A percentile compares a stretch with the other conserved stretches of the same genome.
Evolutionary conservation across 2,888 invertebrate species (phyloP).

Genomic region (Polyommatus iphigenia): DNA sequence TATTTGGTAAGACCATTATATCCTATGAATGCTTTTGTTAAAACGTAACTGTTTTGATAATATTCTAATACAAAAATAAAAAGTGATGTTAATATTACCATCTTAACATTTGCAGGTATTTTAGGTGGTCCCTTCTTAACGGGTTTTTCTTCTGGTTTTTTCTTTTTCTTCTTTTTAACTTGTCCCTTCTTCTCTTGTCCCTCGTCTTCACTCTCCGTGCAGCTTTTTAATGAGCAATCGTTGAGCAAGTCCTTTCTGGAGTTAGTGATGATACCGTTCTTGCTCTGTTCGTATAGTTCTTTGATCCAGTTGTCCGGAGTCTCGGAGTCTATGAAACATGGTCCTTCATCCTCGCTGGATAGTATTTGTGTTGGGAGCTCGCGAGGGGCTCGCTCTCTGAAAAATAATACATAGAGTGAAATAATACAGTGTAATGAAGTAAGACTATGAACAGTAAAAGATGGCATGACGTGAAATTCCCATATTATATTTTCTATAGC

Average conservation of each 20-base stretch:
- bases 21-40: too few species aligned
- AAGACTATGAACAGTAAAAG: too few species aligned
- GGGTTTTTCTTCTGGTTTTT: conserved; percentile 48
- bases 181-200: conserved; percentile 44
- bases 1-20: too few species aligned
- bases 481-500: too few species aligned
- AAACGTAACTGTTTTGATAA: too few species aligned
- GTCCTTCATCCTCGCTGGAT: conserved; percentile 75
- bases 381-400: conserved; percentile 77
- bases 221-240: conserved; percentile 65
- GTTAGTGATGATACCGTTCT: conserved; percentile 63
- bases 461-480: too few species aligned
- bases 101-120: conserved; percentile 62
- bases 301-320: conserved; percentile 72
- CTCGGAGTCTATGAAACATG: conserved; percentile 71
- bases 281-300: conserved; percentile 64
- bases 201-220: conserved; percentile 56
- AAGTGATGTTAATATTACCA: conserved; percentile 48
- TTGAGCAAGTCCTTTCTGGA: conserved; percentile 76
- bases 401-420: conserved; percentile 40
- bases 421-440: too few species aligned
- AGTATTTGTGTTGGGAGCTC: conserved; percentile 74
- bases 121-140: conserved; percentile 40
- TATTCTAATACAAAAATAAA: background rate
- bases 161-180: conserved; percentile 56